Evolutionary conservation across 2,113 vertebrate species (phyloP).

Genomic region (Macquaria ambigua): DNA sequence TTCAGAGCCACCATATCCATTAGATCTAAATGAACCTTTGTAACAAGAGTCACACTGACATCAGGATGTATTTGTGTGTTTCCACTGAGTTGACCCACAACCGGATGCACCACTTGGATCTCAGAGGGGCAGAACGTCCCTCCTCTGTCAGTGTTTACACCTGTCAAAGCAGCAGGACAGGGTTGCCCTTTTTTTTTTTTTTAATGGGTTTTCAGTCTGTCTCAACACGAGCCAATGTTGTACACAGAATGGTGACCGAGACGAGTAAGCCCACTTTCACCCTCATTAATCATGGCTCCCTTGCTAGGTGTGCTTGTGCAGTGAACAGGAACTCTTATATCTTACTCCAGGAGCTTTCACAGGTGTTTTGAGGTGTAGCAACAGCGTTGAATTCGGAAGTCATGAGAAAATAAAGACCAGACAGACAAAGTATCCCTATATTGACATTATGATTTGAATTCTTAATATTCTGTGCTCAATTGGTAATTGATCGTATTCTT

Average conservation of each 20-base stretch:
- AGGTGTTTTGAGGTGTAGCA: not conserved
- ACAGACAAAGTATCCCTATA: not conserved
- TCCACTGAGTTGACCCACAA: slow-evolving; percentile 29
- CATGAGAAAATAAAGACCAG: not conserved
- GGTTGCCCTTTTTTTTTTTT: not conserved
- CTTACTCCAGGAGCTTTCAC: not conserved
- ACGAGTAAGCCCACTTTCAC: slow-evolving; percentile 27
- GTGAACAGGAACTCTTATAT: not conserved
- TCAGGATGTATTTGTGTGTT: slow-evolving; percentile 32
- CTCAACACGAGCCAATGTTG: slow-evolving; percentile 32
- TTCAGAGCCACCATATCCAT: slow-evolving; percentile 32
- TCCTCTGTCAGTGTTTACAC: slow-evolving; percentile 39
- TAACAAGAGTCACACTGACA: slow-evolving; percentile 38
- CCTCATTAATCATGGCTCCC: slow-evolving; percentile 51
- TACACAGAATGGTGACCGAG: not conserved
- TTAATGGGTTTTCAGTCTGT: slow-evolving; percentile 7
- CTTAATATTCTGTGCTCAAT: not conserved
- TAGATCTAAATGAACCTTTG: slow-evolving; percentile 28
- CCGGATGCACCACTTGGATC: slow-evolving; percentile 21
- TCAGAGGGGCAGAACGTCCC: slow-evolving; percentile 9
- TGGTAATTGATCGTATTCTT: not conserved
- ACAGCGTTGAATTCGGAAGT: not conserved
- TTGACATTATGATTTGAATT: not conserved
- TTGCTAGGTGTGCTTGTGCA: not conserved
- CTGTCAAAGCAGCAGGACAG: slow-evolving; percentile 21